Evolutionary conservation across 2,797 vertebrate genomes (phyloP).

Genomic region (Enteromius fasciolatus): DNA sequence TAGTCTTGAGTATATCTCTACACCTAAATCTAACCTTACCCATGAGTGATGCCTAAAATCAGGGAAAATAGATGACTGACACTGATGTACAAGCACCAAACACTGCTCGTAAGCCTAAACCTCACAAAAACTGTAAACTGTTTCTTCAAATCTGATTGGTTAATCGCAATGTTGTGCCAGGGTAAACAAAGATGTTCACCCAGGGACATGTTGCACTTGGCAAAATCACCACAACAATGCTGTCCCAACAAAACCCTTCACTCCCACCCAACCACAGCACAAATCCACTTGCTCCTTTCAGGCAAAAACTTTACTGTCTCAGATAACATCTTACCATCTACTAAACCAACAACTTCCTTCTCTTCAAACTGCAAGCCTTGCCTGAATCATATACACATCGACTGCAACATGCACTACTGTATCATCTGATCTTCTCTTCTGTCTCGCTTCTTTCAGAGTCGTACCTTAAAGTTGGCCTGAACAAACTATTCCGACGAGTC

Average conservation of each 20-base stretch:
- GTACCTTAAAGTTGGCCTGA: constrained; percentile 53
- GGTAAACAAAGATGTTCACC: too few relatives aligned
- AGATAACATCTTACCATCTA: background rate
- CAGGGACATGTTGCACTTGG: too few relatives aligned
- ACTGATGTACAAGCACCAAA: too few relatives aligned
- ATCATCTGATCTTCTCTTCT: background rate
- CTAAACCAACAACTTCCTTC: background rate
- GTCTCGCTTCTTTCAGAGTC: constrained; percentile 41
- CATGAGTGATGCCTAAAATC: too few relatives aligned
- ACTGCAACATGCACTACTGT: rapidly evolving
- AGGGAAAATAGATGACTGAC: too few relatives aligned
- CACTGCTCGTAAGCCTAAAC: too few relatives aligned
- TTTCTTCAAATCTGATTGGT: too few relatives aligned
- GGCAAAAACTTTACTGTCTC: background rate
- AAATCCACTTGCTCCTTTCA: background rate
- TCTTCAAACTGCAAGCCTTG: background rate
- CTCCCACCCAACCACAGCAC: background rate
- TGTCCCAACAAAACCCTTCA: background rate
- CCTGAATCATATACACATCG: background rate
- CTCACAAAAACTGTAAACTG: too few relatives aligned
- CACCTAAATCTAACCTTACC: too few relatives aligned
- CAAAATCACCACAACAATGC: too few relatives aligned
- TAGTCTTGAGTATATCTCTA: too few relatives aligned
- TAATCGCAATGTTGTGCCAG: too few relatives aligned
- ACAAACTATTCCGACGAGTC: constrained; percentile 65